These are phyloP conservation scores for Scolanthus callimorphus DNA, from an alignment of 92 coral and sea anemone genomes.

Conservation along the genomic window DNA sequence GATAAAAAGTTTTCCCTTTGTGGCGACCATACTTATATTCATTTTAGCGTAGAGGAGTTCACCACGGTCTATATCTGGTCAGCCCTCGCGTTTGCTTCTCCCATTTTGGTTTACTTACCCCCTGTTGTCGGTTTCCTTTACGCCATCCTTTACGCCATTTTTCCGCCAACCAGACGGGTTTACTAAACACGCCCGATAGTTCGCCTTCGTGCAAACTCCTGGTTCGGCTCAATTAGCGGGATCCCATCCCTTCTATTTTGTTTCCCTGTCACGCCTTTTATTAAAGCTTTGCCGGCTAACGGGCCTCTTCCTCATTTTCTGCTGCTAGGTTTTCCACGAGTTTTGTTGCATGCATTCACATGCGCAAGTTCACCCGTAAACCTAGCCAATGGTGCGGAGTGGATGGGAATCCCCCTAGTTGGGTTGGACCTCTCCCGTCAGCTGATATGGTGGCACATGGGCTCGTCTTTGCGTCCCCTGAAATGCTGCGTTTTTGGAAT, in stretches of 20 bases:
- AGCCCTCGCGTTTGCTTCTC: too few relatives aligned
- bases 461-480: conserved; percentile 12
- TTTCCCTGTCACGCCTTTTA: too few relatives aligned
- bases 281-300: too few relatives aligned
- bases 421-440: conserved; percentile 34
- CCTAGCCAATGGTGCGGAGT: conserved; percentile 1
- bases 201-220: conserved; percentile 33
- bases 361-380: not conserved
- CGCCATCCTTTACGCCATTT: not conserved
- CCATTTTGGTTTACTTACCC: too few relatives aligned
- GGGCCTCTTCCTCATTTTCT: not conserved
- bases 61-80: too few relatives aligned
- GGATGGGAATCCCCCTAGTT: conserved; percentile 27
- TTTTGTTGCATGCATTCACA: not conserved
- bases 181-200: conserved; percentile 27
- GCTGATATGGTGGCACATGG: conserved; percentile 25
- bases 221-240: conserved; percentile 36
- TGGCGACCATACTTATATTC: too few relatives aligned
- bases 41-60: too few relatives aligned
- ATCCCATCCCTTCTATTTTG: not conserved
- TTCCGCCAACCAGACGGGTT: conserved; percentile 19
- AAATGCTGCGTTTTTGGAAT: conserved; percentile 5
- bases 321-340: not conserved
- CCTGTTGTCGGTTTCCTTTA: too few relatives aligned
- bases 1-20: too few relatives aligned